Conservation (phyloP, 2,113 vertebrate genomes). For the Caranx melampygus region DNA sequence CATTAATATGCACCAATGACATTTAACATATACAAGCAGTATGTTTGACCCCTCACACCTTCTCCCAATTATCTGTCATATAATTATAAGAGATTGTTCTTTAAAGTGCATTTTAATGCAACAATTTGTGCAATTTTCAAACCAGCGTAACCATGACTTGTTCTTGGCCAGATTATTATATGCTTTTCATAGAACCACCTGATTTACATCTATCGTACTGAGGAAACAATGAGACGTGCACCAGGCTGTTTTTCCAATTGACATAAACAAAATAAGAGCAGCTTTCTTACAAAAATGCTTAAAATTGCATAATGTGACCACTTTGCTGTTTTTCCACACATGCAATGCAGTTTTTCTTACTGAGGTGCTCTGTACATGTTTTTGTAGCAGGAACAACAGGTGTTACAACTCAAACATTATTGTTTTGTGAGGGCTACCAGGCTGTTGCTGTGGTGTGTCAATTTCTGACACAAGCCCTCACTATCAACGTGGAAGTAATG, state of each 20-base stretch:
- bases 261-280: background rate
- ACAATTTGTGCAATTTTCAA: too few relatives aligned
- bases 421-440: slow-evolving; percentile 2
- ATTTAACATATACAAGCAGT: background rate
- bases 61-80: background rate
- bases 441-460: slow-evolving; percentile 9
- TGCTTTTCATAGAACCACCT: too few relatives aligned
- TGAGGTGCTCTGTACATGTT: background rate
- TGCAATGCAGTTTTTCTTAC: background rate
- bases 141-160: background rate
- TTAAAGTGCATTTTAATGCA: background rate
- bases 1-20: background rate
- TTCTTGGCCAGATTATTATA: background rate
- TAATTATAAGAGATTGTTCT: background rate
- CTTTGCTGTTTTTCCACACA: background rate
- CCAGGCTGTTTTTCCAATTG: background rate
- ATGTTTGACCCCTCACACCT: too few relatives aligned
- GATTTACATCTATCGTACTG: too few relatives aligned
- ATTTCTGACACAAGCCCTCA: slow-evolving; percentile 15
- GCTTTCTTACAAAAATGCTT: background rate
- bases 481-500: slow-evolving; percentile 28
- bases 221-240: background rate
- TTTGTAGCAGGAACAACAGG: background rate
- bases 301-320: background rate
- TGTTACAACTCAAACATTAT: background rate